Evolutionary conservation across 2,113 vertebrate genomes (phyloP), one percentile per base, ranked within the genome.

Genomic region (Rhadina sibilatrix): DNA sequence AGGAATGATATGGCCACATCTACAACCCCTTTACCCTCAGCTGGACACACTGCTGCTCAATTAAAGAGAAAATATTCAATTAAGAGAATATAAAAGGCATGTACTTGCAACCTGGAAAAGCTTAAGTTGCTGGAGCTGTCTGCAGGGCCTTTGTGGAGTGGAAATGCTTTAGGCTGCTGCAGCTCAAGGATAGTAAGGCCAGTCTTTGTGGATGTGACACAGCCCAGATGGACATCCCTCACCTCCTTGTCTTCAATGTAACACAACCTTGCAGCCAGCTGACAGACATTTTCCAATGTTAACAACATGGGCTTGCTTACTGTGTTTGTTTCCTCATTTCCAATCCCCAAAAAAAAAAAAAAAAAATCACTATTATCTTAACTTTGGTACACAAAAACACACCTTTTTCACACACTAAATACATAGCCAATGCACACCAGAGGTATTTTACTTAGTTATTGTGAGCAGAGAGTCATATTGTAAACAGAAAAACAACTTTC

Each of bases 401-500:
- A 80, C 14, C 23, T 53, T 88, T 95, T 78, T 27, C 44, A 60
- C 52, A 40, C 60, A 49, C 20, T 46, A 68, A 87, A 60, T 37
- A 44, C 6, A 46, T 2, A 61, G 30, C 8, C 33, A 86, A 37
- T 5, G 42, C 65, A 54, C 31, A 30, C 25, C 38, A 28, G 33
- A 57, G 44, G 30, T 2, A 2, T 3, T 7, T 3, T n/a, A 23
- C 31, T 75, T 49, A 44, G 10, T 28, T 59, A 72, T 33, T 54
- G n/a, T 25, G n/a, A 93, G 68, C 38, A 49, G 24, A 82, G 3
- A 37, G 71, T 57, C 63, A 49, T 65, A 64, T 4, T 75, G 83
- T 96, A 91, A 97, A 95, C 68, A 93, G 77, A 91, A 90, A 82
- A 93, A 91, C 89, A 96, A 93, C 85, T 87, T 97, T 87, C 87